Evolutionary conservation across 2,113 vertebrate genomes (phyloP), one percentile per base, ranked within the genome.

Genomic region (Heloderma charlesbogerti): DNA sequence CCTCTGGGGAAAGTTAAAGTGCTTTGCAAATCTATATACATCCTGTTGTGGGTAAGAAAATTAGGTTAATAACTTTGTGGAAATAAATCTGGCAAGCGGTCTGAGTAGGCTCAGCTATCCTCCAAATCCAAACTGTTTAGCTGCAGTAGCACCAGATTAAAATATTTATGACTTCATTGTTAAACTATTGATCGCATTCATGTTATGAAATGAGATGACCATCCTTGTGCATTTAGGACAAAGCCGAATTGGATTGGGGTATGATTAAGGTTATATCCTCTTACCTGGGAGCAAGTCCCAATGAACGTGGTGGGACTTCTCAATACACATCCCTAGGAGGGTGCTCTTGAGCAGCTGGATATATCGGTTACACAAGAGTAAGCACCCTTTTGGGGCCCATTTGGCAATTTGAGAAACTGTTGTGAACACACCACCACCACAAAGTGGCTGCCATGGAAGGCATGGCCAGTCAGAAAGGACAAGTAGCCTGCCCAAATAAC

Each of bases 1-100:
- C 27, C 67, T 87, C 78, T 16, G 75, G 79, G 85, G 90, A 74
- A 63, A 72, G 40, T 71, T 74, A 75, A 63, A 75, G 22, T 88
- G 85, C 94, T 88, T 89, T 88, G 79, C 0, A n/a, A 77, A 72
- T 93, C 88, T 92, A 90, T 81, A 89, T 80, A 87, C 89, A 88
- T 83, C 43, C 66, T 82, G 63, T 37, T 92, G 81, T 69, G 80
- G 1, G 22, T 37, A 63, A 15, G 87, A 90, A 96, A 90, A 92
- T 77, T 72, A 95, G 94, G 82, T 84, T 87, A 94, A 94, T 94
- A 93, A 92, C 95, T 22, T 91, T 72, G 15, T 91, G 88, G 75
- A 82, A 83, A n/a, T 90, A 15, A 83, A 93, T 88, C 85, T 93
- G 88, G 92, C 88, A 90, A 92, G 83, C 86, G 74, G 91, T 92